phyloP scores from a whole-genome alignment of 2,888 invertebrate genomes.

The Oegoconia quadripuncta region DNA sequence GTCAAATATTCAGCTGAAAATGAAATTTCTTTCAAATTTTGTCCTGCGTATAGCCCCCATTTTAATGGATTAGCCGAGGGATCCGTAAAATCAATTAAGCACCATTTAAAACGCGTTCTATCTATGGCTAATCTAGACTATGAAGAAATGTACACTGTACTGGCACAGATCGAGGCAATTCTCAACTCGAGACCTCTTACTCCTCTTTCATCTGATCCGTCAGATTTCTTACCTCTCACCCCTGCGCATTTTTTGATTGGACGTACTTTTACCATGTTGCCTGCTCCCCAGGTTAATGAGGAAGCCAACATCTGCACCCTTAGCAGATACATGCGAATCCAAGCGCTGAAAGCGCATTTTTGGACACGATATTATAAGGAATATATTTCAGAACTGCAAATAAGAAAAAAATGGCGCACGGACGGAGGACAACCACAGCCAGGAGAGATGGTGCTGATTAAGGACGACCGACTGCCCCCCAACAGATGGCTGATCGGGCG shows the following conservation, averaged over 20 bases:
- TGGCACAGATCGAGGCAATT: slow-evolving; percentile 21
- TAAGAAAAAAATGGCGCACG: neutral
- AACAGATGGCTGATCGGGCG: too few relatives aligned
- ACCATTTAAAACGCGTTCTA: too few relatives aligned
- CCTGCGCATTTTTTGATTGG: neutral
- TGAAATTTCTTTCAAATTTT: too few relatives aligned
- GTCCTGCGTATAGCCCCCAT: too few relatives aligned
- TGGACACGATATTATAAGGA: neutral
- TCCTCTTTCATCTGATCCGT: slow-evolving; percentile 19
- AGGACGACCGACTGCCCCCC: too few relatives aligned
- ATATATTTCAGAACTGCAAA: neutral
- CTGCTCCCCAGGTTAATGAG: neutral
- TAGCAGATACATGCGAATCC: neutral
- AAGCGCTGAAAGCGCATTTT: neutral
- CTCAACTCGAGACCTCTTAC: slow-evolving; percentile 20
- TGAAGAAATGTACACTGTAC: slow-evolving; percentile 18
- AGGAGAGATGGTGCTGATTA: neutral
- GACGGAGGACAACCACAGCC: neutral
- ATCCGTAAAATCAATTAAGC: too few relatives aligned
- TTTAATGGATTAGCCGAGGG: too few relatives aligned
- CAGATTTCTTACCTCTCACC: slow-evolving; percentile 18
- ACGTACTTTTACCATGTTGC: neutral
- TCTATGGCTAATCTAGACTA: slow-evolving; percentile 15
- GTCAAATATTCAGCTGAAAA: too few relatives aligned
- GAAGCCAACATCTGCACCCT: neutral